Evolutionary conservation across 2,888 invertebrate species (phyloP).

Genomic region (Dasysyrphus albostriatus): DNA sequence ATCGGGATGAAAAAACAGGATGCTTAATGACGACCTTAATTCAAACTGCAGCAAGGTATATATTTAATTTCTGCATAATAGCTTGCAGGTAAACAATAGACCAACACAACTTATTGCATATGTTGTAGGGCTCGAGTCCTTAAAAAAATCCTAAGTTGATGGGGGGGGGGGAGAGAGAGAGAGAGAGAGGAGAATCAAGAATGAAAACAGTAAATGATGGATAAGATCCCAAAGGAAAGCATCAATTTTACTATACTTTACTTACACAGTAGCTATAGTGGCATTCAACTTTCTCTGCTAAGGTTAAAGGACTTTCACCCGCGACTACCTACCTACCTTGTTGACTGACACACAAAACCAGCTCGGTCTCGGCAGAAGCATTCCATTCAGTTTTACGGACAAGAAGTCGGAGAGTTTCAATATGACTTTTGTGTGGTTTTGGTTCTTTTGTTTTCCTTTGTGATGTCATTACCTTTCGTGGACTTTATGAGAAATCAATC

Average conservation of each 20-base stretch:
- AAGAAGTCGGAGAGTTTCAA: constrained; percentile 21
- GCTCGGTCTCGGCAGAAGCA: background rate
- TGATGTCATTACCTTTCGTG: constrained; percentile 56
- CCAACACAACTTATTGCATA: constrained; percentile 29
- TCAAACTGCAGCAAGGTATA: constrained; percentile 22
- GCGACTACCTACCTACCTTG: constrained; percentile 45
- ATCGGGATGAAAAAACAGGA: constrained; percentile 32
- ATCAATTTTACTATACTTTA: constrained; percentile 49
- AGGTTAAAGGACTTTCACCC: constrained; percentile 54
- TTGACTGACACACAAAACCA: constrained; percentile 62
- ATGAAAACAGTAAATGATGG: constrained; percentile 38
- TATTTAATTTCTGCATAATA: constrained; percentile 41
- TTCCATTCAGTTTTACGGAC: background rate
- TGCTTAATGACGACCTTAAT: constrained; percentile 59
- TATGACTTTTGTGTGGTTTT: constrained; percentile 33
- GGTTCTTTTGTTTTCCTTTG: constrained; percentile 47
- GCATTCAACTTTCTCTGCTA: constrained; percentile 63
- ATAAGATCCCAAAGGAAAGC: constrained; percentile 54
- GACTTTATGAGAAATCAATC: constrained; percentile 48
- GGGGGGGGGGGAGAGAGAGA: too few species aligned
- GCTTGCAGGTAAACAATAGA: constrained; percentile 51
- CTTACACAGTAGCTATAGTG: constrained; percentile 35
- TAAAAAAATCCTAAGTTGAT: background rate
- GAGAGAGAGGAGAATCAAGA: background rate
- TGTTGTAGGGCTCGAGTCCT: background rate